phyloP scores from a whole-genome alignment of 2,113 vertebrate species.

The Esox niger region DNA sequence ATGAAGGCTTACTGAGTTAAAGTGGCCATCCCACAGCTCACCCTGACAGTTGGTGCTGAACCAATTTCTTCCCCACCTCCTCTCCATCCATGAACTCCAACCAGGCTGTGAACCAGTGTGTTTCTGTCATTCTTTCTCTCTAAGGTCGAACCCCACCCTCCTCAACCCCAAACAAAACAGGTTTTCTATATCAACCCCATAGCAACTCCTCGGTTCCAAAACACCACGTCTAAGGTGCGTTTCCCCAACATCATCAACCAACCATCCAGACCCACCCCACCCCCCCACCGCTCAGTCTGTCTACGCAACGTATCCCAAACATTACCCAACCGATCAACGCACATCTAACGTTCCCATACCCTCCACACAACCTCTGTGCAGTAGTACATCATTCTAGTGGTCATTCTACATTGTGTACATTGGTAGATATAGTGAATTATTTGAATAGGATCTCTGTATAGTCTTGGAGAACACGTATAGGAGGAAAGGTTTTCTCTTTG shows the following conservation, averaged over 20 bases:
- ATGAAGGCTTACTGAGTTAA: background rate
- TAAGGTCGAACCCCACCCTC: slow-evolving; percentile 81
- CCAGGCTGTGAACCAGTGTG: slow-evolving; percentile 62
- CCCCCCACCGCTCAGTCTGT: slow-evolving; percentile 53
- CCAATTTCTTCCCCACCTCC: background rate
- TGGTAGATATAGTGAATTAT: too few species aligned
- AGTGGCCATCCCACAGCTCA: background rate
- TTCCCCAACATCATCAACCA: slow-evolving; percentile 16
- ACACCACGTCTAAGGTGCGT: slow-evolving; percentile 81
- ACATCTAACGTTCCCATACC: slow-evolving; percentile 46
- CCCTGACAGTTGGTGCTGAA: background rate
- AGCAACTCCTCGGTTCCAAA: slow-evolving; percentile 80
- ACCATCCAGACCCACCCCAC: slow-evolving; percentile 39
- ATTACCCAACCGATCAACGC: slow-evolving; percentile 47
- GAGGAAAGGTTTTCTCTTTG: too few species aligned
- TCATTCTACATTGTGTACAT: slow-evolving; percentile 40
- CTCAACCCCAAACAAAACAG: slow-evolving; percentile 81
- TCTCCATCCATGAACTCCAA: background rate
- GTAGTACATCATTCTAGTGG: slow-evolving; percentile 25
- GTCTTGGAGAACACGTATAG: too few species aligned
- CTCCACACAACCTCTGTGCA: slow-evolving; percentile 45
- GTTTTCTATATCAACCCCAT: slow-evolving; percentile 84
- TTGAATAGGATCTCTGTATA: too few species aligned
- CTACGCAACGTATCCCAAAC: slow-evolving; percentile 49
- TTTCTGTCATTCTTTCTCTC: slow-evolving; percentile 74